Evolutionary conservation across 2,113 vertebrate genomes (phyloP), one percentile per base, ranked within the genome.

Genomic region (Pygoscelis antarcticus): DNA sequence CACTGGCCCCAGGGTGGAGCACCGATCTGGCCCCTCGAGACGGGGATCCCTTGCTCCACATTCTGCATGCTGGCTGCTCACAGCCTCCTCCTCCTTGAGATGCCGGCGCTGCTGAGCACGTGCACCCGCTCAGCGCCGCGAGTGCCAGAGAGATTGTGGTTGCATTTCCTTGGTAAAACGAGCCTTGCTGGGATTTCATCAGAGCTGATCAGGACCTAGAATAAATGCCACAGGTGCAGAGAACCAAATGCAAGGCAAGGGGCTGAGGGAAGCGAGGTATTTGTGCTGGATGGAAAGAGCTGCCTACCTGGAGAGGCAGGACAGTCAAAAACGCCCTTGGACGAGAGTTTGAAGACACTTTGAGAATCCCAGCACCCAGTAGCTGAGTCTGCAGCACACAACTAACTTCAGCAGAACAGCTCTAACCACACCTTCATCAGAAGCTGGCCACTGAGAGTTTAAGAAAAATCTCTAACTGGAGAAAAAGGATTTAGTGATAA

Each of bases 191-290:
- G 55, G 64, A 64, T 77, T 95, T 96, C 95, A 61, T 19, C 46
- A 58, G 79, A 88, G 88, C 64, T 51, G 79, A 86, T n/a, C 85
- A 77, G 77, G 54, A 97, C 95, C 96, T 97, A 77, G 83, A 94
- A 96, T 72, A 96, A 95, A 97, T 71, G 92, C 76, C 83, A 94
- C 55, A 94, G 62, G 95, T 90, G 90, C 96, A 97, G 76, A 96
- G 47, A 96, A 94, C 85, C 96, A 92, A 66, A 83, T 34, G 79
- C 88, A 89, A 93, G 46, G 82, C 54, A 87, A 93, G 22, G 49
- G 34, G 26, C 38, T 91, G 70, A 52, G 55, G 74, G 29, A 93
- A 79, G 27, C 0, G 0, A 82, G 46, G 16, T 49, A 60, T 83
- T 83, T 51, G 26, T 60, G 51, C 60, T 83, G 66, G 30, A 27